Percentiles rank a stretch among this genome's conserved stretches.
phyloP scores from a whole-genome alignment of 2,113 vertebrate species.

The Elephas maximus region DNA sequence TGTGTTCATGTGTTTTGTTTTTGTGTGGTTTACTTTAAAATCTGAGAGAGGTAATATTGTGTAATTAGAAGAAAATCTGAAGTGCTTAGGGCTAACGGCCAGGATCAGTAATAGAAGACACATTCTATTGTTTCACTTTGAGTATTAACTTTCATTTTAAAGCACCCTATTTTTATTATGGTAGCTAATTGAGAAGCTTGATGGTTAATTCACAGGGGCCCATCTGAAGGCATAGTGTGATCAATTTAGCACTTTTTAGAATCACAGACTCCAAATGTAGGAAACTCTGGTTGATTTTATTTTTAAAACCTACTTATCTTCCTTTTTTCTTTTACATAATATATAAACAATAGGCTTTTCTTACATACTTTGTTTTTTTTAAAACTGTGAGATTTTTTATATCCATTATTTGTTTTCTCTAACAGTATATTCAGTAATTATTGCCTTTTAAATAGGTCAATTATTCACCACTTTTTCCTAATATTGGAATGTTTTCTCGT shows the following conservation, averaged over 20 bases:
- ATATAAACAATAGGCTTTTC: background rate
- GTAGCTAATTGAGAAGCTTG: constrained; percentile 35
- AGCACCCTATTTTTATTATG: background rate
- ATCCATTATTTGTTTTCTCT: constrained; percentile 17
- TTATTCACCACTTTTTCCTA: constrained; percentile 12
- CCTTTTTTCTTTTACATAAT: constrained; percentile 10
- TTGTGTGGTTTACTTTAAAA: constrained; percentile 27
- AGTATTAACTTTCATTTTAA: constrained; percentile 29
- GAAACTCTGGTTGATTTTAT: constrained; percentile 17
- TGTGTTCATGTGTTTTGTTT: background rate
- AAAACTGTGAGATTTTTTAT: constrained; percentile 1
- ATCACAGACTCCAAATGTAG: background rate
- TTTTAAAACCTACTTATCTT: background rate
- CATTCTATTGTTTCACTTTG: background rate
- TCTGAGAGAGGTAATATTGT: background rate
- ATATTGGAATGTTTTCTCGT: background rate
- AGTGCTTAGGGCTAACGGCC: background rate
- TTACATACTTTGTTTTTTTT: background rate
- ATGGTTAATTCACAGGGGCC: constrained; percentile 12
- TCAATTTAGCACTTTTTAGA: constrained; percentile 15
- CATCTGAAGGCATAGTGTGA: background rate
- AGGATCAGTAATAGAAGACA: constrained; percentile 12
- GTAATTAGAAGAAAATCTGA: constrained; percentile 59
- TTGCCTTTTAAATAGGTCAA: background rate
- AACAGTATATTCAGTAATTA: constrained; percentile 28